These are phyloP conservation scores for Conops quadrifasciatus DNA, from an alignment of 2,888 invertebrate genomes.

Conservation along the genomic window DNA sequence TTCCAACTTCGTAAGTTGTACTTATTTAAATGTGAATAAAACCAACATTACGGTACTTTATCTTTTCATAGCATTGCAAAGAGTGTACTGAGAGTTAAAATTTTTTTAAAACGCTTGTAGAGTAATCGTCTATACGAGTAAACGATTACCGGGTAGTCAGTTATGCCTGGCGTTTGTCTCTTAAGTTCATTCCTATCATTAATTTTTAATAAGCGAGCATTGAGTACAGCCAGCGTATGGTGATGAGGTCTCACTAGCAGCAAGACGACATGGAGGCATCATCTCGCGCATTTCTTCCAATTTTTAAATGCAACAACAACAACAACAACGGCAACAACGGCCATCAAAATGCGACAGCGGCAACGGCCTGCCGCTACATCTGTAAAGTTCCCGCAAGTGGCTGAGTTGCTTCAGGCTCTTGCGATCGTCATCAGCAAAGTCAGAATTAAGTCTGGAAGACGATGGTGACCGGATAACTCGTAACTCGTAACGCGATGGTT, in stretches of 20 bases:
- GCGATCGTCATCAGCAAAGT: constrained; percentile 15
- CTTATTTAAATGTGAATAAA: too few relatives aligned
- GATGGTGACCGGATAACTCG: constrained; percentile 30
- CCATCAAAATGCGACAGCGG: neutral
- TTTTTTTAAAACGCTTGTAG: too few relatives aligned
- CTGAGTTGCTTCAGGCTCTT: neutral
- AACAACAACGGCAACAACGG: neutral
- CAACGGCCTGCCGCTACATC: neutral
- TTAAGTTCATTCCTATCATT: constrained; percentile 22
- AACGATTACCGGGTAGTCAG: constrained; percentile 23
- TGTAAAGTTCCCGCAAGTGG: constrained; percentile 25
- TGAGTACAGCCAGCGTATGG: constrained; percentile 4
- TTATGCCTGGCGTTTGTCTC: constrained; percentile 2
- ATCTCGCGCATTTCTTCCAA: constrained; percentile 13
- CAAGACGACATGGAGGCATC: constrained; percentile 25
- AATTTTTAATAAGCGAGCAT: constrained; percentile 33
- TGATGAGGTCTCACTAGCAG: constrained; percentile 25
- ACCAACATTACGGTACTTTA: too few relatives aligned
- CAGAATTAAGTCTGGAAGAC: constrained; percentile 32
- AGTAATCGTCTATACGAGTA: neutral
- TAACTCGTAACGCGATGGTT: constrained; percentile 4
- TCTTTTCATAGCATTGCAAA: too few relatives aligned
- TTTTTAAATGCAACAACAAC: constrained; percentile 16
- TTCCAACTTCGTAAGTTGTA: too few relatives aligned
- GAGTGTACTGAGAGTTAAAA: too few relatives aligned